A percentile compares a stretch with the other conserved stretches of the same genome.
These are phyloP conservation scores for Ammospiza caudacuta DNA, from an alignment of 2,113 vertebrate genomes.

Conservation along the genomic window DNA sequence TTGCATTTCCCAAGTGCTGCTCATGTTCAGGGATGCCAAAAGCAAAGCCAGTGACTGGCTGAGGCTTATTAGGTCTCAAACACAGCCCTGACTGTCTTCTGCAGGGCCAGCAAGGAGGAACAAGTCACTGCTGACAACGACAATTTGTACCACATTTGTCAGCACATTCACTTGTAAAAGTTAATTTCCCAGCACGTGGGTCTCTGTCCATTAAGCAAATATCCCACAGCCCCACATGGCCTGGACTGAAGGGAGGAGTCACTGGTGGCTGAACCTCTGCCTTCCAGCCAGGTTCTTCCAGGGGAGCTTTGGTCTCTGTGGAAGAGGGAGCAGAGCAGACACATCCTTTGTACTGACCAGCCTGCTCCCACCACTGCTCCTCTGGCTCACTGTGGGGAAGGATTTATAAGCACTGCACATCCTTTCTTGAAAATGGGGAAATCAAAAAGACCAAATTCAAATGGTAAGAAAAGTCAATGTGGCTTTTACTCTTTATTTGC, in stretches of 20 bases:
- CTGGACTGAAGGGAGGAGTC: not conserved
- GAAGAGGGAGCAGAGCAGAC: not conserved
- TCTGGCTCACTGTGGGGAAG: not conserved
- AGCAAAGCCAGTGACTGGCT: not conserved
- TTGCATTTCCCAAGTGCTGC: not conserved
- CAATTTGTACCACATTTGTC: not conserved
- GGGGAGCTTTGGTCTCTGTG: not conserved
- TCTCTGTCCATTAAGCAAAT: not conserved
- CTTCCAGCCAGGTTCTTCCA: not conserved
- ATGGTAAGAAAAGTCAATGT: not conserved
- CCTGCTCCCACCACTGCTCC: not conserved
- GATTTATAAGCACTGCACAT: not conserved
- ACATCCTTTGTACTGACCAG: not conserved
- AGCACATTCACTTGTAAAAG: fast-evolving
- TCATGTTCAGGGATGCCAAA: not conserved
- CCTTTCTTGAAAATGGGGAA: not conserved
- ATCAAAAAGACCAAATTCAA: not conserved
- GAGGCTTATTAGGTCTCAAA: not conserved
- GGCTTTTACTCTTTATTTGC: not conserved
- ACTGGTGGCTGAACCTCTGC: not conserved
- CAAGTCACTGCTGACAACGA: not conserved
- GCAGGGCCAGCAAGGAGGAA: not conserved
- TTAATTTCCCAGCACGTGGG: not conserved
- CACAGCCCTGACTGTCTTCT: not conserved
- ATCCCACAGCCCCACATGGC: not conserved